A percentile compares a stretch with the other conserved stretches of the same genome.
phyloP scores from a whole-genome alignment of 2,113 vertebrate genomes.

The Leucosticte australis region DNA sequence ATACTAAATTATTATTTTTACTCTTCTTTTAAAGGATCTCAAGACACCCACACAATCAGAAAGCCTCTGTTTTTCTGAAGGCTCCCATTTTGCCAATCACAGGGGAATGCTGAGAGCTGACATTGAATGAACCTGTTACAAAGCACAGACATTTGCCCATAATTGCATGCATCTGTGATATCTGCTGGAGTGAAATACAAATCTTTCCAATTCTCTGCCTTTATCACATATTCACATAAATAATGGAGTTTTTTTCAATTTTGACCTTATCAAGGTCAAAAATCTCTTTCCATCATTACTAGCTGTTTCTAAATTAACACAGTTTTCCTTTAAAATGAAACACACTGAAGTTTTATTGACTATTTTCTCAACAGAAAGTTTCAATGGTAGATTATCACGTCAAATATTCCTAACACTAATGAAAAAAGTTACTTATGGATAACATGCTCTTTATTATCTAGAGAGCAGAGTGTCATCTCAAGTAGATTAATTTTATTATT shows the following conservation, averaged over 20 bases:
- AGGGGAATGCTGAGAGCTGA: background rate
- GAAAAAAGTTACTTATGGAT: background rate
- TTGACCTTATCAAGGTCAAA: conserved; percentile 7
- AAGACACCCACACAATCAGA: background rate
- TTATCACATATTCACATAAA: background rate
- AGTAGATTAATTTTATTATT: background rate
- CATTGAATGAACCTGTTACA: background rate
- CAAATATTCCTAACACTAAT: background rate
- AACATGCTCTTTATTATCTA: background rate
- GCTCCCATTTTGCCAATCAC: background rate
- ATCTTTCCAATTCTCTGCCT: background rate
- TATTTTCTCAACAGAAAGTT: background rate
- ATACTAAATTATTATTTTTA: background rate
- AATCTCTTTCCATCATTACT: background rate
- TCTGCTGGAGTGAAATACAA: background rate
- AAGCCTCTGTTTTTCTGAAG: background rate
- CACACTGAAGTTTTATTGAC: background rate
- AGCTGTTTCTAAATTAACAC: background rate
- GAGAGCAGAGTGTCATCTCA: background rate
- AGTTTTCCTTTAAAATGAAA: background rate
- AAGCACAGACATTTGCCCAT: background rate
- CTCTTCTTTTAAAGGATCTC: background rate
- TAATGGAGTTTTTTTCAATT: conserved; percentile 13
- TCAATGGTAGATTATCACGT: background rate
- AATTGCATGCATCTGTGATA: background rate